Conservation (phyloP, 2,797 vertebrate species). For the Amniataba percoides region DNA sequence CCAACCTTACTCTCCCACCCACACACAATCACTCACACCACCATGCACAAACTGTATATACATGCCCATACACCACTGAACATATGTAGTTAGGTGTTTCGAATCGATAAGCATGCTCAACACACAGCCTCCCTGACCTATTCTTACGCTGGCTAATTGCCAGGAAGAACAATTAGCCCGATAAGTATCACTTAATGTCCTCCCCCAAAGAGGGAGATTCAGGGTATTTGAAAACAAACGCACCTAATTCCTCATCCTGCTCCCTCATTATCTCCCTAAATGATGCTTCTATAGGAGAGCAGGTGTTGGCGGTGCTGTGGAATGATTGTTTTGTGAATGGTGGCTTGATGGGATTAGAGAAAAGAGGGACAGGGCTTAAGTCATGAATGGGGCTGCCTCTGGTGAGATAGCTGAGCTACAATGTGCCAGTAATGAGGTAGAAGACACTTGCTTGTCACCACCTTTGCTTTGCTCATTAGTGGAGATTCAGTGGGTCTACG, state of each 20-base stretch:
- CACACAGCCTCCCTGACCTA: conserved; percentile 49
- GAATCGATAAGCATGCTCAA: conserved; percentile 70
- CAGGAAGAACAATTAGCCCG: conserved; percentile 77
- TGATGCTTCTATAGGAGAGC: conserved; percentile 61
- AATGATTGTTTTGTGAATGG: conserved; percentile 74
- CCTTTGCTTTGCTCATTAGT: conserved; percentile 67
- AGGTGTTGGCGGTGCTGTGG: conserved; percentile 57
- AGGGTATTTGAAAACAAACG: conserved; percentile 71
- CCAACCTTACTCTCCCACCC: conserved; percentile 22
- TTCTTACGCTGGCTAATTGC: conserved; percentile 69
- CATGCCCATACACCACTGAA: conserved; percentile 47
- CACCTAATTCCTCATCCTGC: conserved; percentile 75
- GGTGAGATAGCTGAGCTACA: conserved; percentile 70
- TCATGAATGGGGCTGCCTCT: conserved; percentile 60
- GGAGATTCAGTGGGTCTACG: conserved; percentile 49
- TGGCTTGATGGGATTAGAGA: conserved; percentile 75
- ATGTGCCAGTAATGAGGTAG: conserved; percentile 78
- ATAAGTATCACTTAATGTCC: conserved; percentile 77
- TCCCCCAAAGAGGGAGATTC: conserved; percentile 60
- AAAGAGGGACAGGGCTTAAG: conserved; percentile 54
- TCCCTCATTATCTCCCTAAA: conserved; percentile 75
- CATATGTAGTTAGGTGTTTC: conserved; percentile 68
- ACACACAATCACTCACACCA: conserved; percentile 38
- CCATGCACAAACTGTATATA: conserved; percentile 44
- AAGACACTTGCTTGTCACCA: conserved; percentile 74